These are phyloP conservation scores for Dermochelys coriacea DNA, from an alignment of 2,797 vertebrate species.

Conservation along the genomic window DNA sequence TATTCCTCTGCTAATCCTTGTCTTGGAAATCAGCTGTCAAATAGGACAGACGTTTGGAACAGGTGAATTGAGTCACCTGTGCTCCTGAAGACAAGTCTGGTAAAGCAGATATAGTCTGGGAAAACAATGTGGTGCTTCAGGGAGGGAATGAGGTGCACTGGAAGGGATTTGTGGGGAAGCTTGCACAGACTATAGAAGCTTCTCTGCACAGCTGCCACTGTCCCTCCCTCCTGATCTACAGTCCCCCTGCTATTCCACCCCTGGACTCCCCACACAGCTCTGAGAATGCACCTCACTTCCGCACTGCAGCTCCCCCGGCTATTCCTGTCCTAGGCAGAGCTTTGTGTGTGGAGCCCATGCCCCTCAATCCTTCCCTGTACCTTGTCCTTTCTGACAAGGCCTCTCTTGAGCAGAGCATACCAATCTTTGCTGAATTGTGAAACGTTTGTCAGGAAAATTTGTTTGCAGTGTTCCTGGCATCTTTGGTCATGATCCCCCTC, in stretches of 20 bases:
- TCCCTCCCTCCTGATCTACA: not conserved
- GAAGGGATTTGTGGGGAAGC: not conserved
- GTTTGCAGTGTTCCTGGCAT: not conserved
- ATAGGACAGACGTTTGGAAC: not conserved
- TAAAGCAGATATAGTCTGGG: not conserved
- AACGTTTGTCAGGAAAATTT: not conserved
- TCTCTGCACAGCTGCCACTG: not conserved
- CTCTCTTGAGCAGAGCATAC: not conserved
- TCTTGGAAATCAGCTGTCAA: not conserved
- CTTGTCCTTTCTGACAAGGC: rapidly evolving
- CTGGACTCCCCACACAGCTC: not conserved
- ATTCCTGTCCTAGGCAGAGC: too few species aligned
- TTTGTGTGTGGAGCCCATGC: too few species aligned
- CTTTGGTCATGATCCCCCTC: not conserved
- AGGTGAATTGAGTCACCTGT: not conserved
- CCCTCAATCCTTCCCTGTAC: too few species aligned
- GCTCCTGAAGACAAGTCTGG: not conserved
- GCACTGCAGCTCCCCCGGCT: too few species aligned
- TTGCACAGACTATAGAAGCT: not conserved
- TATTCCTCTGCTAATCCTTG: not conserved
- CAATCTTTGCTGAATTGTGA: not conserved
- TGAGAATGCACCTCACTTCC: too few species aligned
- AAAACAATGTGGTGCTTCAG: not conserved
- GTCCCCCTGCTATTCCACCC: too few species aligned
- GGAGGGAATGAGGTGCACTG: not conserved